Conservation (phyloP, 2,888 invertebrate species). For the Pseudoips prasinana region DNA sequence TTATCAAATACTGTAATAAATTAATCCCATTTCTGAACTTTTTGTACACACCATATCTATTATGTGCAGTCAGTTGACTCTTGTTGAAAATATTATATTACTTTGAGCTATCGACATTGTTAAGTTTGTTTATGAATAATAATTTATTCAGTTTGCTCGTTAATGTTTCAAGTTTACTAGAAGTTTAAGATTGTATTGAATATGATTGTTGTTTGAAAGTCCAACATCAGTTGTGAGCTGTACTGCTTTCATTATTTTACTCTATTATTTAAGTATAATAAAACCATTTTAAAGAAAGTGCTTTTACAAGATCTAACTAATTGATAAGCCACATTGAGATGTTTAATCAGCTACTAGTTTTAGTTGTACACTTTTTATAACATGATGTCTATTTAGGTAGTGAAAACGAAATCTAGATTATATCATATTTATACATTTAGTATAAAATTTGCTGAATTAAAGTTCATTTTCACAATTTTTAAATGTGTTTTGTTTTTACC, state of each 20-base stretch:
- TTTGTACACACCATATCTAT: constrained; percentile 52
- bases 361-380: constrained; percentile 83
- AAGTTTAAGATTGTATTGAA: constrained; percentile 78
- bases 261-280: constrained; percentile 80
- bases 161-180: constrained; percentile 82
- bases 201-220: constrained; percentile 75
- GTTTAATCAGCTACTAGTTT: constrained; percentile 81
- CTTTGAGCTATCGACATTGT: constrained; percentile 81
- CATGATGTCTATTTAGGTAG: constrained; percentile 82
- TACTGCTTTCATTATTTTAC: constrained; percentile 77
- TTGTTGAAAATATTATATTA: constrained; percentile 79
- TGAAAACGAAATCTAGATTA: constrained; percentile 80
- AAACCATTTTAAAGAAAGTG: constrained; percentile 76
- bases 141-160: constrained; percentile 82
- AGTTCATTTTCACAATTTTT: constrained; percentile 82
- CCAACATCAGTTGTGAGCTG: constrained; percentile 75
- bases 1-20: constrained; percentile 54
- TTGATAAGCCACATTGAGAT: constrained; percentile 80
- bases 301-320: constrained; percentile 81
- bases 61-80: constrained; percentile 68
- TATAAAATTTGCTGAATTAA: constrained; percentile 82
- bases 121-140: constrained; percentile 82
- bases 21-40: constrained; percentile 53
- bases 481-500: constrained; percentile 48
- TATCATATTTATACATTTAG: constrained; percentile 83